Evolutionary conservation across 2,113 vertebrate species (phyloP), one percentile per base, ranked within the genome.

Genomic region (Bombycilla garrulus): DNA sequence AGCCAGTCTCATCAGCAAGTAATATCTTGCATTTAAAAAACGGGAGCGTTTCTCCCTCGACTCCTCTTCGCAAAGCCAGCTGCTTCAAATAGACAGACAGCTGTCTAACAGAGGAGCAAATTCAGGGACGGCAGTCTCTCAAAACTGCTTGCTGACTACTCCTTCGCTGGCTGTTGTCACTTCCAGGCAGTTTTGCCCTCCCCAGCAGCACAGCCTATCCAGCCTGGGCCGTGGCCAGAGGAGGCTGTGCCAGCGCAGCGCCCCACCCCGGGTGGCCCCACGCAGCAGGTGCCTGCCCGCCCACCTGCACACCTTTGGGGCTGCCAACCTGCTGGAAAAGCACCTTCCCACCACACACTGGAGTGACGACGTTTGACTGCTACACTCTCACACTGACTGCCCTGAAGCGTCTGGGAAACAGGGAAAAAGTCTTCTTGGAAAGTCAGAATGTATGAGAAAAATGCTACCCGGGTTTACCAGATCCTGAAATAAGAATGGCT

Each of bases 191-290:
- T 84, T 94, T 53, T 92, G 95, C 81, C 95, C 96, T 97, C 73
- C 90, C 79, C 86, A 80, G 88, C 91, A 71, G 95, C 76, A 4
- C 97, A 98, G 97, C 97, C 97, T 94, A 96, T 93, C 96, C 97
- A 94, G 96, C 87, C 97, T 90, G 97, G 96, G 98, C 96, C 97
- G 87, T 25, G 86, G 90, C 84, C 96, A 97, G 96, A 76, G 96
- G 87, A 95, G 88, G 95, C 89, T 69, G 86, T 88, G 70, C 95
- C 96, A 97, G 88, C 95, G 92, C 97, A 64, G 60, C 92, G 97
- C 98, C 97, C 97, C 98, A 97, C 98, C 98, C 95, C 20, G 0
- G 33, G 0, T 80, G 6, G 56, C 74, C 80, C 92, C 81, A 60
- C 11, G 2, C 24, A 38, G 91, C 84, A 58, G 96, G 97, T 97